A percentile compares a stretch with the other conserved stretches of the same genome.
Conservation (phyloP, 1,140 invertebrate genomes). For the Musca domestica region DNA sequence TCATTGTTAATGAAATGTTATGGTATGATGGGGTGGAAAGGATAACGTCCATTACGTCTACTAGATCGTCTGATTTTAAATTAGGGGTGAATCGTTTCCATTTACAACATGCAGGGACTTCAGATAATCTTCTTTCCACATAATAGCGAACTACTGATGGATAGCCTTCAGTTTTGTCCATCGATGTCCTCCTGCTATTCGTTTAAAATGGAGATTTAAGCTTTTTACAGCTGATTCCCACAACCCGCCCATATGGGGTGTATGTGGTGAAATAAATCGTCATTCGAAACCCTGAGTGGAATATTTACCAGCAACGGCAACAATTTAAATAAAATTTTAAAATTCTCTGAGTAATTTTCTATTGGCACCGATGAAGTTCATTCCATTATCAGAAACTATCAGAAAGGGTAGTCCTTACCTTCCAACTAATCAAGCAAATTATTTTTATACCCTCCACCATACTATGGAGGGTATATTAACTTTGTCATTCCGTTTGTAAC, state of each 20-base stretch:
- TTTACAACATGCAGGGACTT: too few species aligned
- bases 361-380: not conserved
- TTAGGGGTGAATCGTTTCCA: too few species aligned
- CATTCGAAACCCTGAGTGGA: not conserved
- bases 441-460: too few species aligned
- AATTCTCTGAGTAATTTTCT: not conserved
- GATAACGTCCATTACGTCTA: not conserved
- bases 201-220: constrained; percentile 36
- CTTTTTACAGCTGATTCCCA: constrained; percentile 44
- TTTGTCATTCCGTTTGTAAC: too few species aligned
- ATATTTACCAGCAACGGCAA: not conserved
- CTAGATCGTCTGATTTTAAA: not conserved
- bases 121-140: too few species aligned
- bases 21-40: not conserved
- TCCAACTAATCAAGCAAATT: not conserved
- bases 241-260: too few species aligned
- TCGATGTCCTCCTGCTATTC: constrained; percentile 24
- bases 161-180: too few species aligned
- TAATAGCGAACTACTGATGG: too few species aligned
- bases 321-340: not conserved
- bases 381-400: not conserved
- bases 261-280: not conserved
- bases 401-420: not conserved
- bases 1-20: too few species aligned
- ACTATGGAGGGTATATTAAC: too few species aligned